Base-by-base conservation (phyloP, 2,888 invertebrate species). In the Coenonympha glycerion region DNA sequence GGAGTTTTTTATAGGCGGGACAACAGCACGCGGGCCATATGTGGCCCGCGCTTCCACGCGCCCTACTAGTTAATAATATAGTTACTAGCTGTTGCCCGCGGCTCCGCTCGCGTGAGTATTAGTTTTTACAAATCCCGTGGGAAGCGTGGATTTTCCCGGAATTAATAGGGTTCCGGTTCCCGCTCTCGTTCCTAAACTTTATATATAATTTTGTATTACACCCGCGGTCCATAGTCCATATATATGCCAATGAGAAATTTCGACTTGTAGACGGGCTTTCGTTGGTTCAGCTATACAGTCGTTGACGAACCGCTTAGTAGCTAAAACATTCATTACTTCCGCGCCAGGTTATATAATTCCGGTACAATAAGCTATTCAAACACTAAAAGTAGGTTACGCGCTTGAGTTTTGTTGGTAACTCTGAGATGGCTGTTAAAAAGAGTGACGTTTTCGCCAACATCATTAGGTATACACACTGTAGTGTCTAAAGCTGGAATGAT, bases 161-260 rank as follows among this genome's bases (percentile, higher is more conserved):
- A n/a, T n/a, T n/a, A n/a, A n/a, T n/a, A n/a, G n/a, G n/a, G n/a
- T n/a, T n/a, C n/a, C n/a, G n/a, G n/a, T n/a, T n/a, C n/a, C n/a
- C n/a, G n/a, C n/a, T n/a, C n/a, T n/a, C n/a, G n/a, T n/a, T n/a
- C n/a, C n/a, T n/a, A n/a, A n/a, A n/a, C n/a, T n/a, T n/a, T n/a
- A n/a, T n/a, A n/a, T n/a, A n/a, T n/a, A n/a, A n/a, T n/a, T n/a
- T n/a, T n/a, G n/a, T n/a, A n/a, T n/a, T n/a, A n/a, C n/a, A n/a
- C n/a, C n/a, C n/a, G n/a, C n/a, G n/a, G n/a, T n/a, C n/a, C n/a
- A n/a, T n/a, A n/a, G n/a, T n/a, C n/a, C n/a, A n/a, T n/a, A n/a
- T n/a, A n/a, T 76, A 78, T 76, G 78, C 73, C 73, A 79, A 78
- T 75, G 74, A 64, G 70, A 70, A 65, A 52, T 55, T 58, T 6